Conservation (phyloP, 2,113 vertebrate genomes). For the Psophia crepitans region DNA sequence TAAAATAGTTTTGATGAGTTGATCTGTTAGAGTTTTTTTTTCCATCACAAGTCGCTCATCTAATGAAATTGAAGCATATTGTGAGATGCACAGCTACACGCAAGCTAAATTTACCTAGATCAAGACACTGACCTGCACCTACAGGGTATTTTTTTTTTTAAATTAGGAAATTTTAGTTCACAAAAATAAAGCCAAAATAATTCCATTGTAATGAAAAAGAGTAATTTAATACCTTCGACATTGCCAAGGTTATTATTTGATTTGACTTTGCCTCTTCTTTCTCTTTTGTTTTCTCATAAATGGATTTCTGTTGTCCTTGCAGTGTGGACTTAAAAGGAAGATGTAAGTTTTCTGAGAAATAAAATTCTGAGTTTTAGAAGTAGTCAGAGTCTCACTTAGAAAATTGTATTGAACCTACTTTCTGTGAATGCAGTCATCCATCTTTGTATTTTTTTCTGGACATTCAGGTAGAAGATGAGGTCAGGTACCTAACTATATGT, state of each 20-base stretch:
- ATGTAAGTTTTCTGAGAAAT: not conserved
- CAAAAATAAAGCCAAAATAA: not conserved
- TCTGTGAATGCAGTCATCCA: not conserved
- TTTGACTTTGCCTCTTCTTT: not conserved
- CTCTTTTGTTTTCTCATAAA: not conserved
- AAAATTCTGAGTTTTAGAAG: not conserved
- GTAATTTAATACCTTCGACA: not conserved
- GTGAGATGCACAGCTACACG: not conserved
- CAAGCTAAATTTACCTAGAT: not conserved
- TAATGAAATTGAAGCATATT: not conserved
- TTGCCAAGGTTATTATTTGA: not conserved
- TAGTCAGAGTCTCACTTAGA: not conserved
- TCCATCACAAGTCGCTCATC: not conserved
- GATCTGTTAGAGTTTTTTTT: not conserved
- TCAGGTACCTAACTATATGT: not conserved
- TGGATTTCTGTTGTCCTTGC: not conserved
- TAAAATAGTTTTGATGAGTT: not conserved
- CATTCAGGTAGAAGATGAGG: not conserved
- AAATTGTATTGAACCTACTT: not conserved
- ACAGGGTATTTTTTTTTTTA: not conserved
- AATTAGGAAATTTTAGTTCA: not conserved
- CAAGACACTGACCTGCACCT: not conserved
- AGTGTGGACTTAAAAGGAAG: not conserved
- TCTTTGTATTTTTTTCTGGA: not conserved
- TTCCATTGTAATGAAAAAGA: not conserved